phyloP scores from a whole-genome alignment of 2,113 vertebrate species.

The Bolborhynchus lineola region DNA sequence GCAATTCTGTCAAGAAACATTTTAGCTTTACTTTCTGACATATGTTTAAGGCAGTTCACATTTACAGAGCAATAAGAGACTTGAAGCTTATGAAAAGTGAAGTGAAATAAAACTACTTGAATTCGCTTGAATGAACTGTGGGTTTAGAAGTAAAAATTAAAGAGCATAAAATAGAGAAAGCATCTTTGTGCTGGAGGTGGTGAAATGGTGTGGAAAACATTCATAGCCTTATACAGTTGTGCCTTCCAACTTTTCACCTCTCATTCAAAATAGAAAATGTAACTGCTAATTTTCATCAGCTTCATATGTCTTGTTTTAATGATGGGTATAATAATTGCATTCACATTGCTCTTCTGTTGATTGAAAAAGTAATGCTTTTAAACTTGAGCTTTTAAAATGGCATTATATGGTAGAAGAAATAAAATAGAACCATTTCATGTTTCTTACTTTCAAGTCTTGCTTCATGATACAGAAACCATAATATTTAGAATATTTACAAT shows the following conservation, averaged over 20 bases:
- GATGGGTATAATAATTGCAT: background rate
- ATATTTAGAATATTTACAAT: background rate
- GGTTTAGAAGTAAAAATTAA: conserved; percentile 34
- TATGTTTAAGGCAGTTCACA: conserved; percentile 52
- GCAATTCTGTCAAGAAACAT: conserved; percentile 55
- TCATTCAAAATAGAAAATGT: background rate
- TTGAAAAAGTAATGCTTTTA: background rate
- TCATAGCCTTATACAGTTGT: background rate
- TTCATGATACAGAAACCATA: background rate
- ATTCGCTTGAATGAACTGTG: background rate
- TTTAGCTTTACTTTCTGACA: conserved; percentile 32
- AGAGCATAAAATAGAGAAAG: background rate
- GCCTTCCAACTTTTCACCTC: background rate
- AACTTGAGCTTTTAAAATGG: background rate
- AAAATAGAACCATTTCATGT: background rate
- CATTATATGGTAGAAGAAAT: background rate
- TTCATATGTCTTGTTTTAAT: background rate
- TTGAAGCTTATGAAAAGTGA: conserved; percentile 49
- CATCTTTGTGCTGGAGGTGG: background rate
- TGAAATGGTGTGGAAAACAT: conserved; percentile 33
- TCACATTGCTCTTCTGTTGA: background rate
- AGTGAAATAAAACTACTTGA: conserved; percentile 34
- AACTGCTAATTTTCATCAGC: background rate
- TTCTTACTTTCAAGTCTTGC: background rate
- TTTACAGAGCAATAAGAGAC: conserved; percentile 28